These are phyloP conservation scores for Sciurus vulgaris DNA, from an alignment of 2,797 vertebrate species.

Conservation along the genomic window DNA sequence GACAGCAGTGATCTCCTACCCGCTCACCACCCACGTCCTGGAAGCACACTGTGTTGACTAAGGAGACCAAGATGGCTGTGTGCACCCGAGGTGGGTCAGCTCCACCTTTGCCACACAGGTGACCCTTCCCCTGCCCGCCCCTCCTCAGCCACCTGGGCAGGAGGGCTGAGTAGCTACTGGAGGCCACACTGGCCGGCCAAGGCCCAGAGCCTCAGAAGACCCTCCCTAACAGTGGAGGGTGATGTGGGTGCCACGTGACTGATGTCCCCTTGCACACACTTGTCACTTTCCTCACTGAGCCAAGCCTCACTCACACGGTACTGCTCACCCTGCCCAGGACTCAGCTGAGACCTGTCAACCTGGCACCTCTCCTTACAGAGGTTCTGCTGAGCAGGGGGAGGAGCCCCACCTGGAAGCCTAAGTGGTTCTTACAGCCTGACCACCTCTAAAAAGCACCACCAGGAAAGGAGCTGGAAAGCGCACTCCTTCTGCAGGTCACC, in stretches of 20 bases:
- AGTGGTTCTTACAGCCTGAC: neutral
- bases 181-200: neutral
- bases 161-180: fast-evolving
- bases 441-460: neutral
- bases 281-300: too few relatives aligned
- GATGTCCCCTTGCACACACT: too few relatives aligned
- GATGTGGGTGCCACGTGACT: neutral
- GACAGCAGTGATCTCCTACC: neutral
- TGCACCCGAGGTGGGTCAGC: neutral
- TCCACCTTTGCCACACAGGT: neutral
- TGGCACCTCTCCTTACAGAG: neutral
- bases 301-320: neutral
- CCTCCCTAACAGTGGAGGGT: neutral
- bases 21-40: neutral
- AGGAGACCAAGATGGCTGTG: neutral
- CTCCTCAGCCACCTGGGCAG: neutral
- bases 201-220: neutral
- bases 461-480: neutral
- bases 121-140: neutral
- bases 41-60: neutral
- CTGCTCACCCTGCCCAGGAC: neutral
- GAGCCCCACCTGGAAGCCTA: too few relatives aligned
- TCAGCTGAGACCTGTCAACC: neutral
- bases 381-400: neutral
- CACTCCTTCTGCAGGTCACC: neutral